These are phyloP conservation scores for Zele albiditarsus DNA, from an alignment of 2,888 invertebrate species.

Conservation along the genomic window DNA sequence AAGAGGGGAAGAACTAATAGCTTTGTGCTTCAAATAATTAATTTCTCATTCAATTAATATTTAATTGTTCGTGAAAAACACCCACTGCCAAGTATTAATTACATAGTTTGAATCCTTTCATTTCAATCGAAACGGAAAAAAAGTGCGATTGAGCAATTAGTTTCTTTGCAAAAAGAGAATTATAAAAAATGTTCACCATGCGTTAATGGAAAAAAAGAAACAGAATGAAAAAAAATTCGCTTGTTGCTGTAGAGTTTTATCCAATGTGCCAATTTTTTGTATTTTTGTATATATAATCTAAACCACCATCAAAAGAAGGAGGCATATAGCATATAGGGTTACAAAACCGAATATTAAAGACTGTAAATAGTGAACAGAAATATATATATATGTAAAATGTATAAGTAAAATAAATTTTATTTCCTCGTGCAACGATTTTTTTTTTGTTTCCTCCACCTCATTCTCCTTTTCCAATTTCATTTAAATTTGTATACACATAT, in stretches of 20 bases:
- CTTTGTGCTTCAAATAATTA: background rate
- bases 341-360: slow-evolving; percentile 31
- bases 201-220: slow-evolving; percentile 13
- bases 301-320: slow-evolving; percentile 38
- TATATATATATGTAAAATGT: slow-evolving; percentile 36
- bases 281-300: slow-evolving; percentile 68
- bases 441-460: background rate
- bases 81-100: slow-evolving; percentile 19
- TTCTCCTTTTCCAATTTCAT: background rate
- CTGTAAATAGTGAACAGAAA: slow-evolving; percentile 52
- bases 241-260: slow-evolving; percentile 49
- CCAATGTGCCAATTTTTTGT: slow-evolving; percentile 69
- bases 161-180: slow-evolving; percentile 5
- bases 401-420: slow-evolving; percentile 29
- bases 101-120: background rate
- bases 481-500: background rate
- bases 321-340: slow-evolving; percentile 2
- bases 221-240: slow-evolving; percentile 49
- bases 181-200: background rate
- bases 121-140: background rate
- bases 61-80: slow-evolving; percentile 19
- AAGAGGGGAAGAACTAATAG: background rate
- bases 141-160: background rate
- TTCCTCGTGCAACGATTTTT: slow-evolving; percentile 12
- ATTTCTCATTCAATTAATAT: background rate